Evolutionary conservation across 2,797 vertebrate genomes (phyloP), one percentile per base, ranked within the genome.

Genomic region (Echeneis naucrates): DNA sequence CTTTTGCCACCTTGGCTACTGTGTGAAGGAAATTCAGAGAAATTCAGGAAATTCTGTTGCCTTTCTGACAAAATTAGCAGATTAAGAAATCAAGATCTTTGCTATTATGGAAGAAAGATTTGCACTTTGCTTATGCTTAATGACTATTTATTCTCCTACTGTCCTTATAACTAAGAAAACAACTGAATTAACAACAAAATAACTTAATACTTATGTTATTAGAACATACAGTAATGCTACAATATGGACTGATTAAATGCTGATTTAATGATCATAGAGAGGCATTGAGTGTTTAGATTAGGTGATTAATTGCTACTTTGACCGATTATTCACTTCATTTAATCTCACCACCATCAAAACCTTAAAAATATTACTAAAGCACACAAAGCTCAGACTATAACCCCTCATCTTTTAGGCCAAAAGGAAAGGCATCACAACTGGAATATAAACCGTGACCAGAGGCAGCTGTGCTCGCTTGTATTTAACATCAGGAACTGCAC

Each of bases 1-100:
- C 47, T 52, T 69, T 71, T 68, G 21, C 13, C 27, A 53, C 26
- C 26, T 72, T 26, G 61, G 57, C 53, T 24, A 50, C 37, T 21
- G 38, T 61, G 47, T n/a, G 72, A 52, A 38, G 50, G 37, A 58
- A 64, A 53, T 69, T n/a, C 27, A 44, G 8, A 32, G 8, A 30
- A 61, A 17, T n/a, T n/a, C n/a, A n/a, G n/a, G 35, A 67, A 35
- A 17, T 23, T 53, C 5, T n/a, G n/a, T n/a, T n/a, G 14, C 38
- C 38, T 24, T 74, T 8, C 24, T 62, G 54, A 12, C 37, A 10
- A 21, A 58, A 37, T 71, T 24, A 42, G 4, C 45, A 21, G 0
- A 66, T 54, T 55, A 21, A 63, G 54, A 48, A 16, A 17, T 0
- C 11, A 37, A 50, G 5, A 33, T 42, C 12, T 63, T 27, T 5